Conservation (phyloP, 2,888 invertebrate species). For the Cheilosia vulpina region DNA sequence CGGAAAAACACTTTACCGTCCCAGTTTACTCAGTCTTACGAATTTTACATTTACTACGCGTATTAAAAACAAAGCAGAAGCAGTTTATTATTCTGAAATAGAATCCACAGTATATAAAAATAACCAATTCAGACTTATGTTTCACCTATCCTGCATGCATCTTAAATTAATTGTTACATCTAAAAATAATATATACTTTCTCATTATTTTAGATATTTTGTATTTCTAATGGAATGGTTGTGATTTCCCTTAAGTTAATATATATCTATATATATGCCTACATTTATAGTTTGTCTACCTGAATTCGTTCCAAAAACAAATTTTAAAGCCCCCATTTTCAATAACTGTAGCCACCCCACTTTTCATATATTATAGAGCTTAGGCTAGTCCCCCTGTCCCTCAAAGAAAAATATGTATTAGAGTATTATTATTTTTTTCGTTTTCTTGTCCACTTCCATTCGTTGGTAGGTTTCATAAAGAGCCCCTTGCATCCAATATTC, state of each 20-base stretch:
- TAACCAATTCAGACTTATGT: slow-evolving; percentile 19
- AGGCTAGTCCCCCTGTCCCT: slow-evolving; percentile 50
- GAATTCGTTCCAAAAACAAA: slow-evolving; percentile 45
- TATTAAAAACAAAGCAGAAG: slow-evolving; percentile 1
- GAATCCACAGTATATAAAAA: slow-evolving; percentile 3
- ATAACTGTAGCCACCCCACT: slow-evolving; percentile 50
- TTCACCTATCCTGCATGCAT: slow-evolving; percentile 42
- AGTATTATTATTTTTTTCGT: not conserved
- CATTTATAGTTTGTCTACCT: slow-evolving; percentile 16
- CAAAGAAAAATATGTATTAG: slow-evolving; percentile 7
- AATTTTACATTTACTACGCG: not conserved
- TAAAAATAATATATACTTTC: not conserved
- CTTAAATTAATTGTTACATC: slow-evolving; percentile 18
- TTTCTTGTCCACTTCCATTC: slow-evolving; percentile 34
- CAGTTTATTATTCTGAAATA: not conserved
- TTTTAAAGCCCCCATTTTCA: slow-evolving; percentile 46
- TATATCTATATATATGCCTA: slow-evolving; percentile 14
- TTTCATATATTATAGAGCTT: slow-evolving; percentile 47
- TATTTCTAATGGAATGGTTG: slow-evolving; percentile 69
- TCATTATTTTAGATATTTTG: slow-evolving; percentile 39
- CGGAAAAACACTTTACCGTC: too few relatives aligned
- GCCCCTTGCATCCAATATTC: slow-evolving; percentile 38
- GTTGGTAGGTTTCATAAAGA: slow-evolving; percentile 48
- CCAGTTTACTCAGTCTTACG: too few relatives aligned
- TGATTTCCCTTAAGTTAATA: slow-evolving; percentile 57